Conservation (phyloP, 2,797 vertebrate genomes). For the Petrocephalus sullivani region DNA sequence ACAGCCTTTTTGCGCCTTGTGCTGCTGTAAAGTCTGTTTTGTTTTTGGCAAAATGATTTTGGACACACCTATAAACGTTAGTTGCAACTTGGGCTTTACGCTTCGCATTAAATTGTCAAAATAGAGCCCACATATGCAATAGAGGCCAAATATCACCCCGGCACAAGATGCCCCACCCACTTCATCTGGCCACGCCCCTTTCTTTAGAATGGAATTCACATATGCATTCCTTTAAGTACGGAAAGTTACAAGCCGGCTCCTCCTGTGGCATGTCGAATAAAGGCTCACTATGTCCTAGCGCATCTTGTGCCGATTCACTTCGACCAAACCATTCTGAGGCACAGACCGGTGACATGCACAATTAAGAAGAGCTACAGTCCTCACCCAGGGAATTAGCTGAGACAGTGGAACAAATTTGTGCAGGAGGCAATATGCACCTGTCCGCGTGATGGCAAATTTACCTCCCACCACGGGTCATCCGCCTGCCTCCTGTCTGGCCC, state of each 20-base stretch:
- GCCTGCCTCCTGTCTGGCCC: neutral
- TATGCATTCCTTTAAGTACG: neutral
- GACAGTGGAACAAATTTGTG: neutral
- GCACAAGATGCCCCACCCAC: neutral
- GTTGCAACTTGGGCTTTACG: too few species aligned
- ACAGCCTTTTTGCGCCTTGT: too few species aligned
- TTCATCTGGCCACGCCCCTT: neutral
- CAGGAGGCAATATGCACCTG: neutral
- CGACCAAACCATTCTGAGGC: neutral
- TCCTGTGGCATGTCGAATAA: neutral
- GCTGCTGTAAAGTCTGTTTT: too few species aligned
- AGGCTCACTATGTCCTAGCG: neutral
- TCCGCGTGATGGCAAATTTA: neutral
- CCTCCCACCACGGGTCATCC: neutral
- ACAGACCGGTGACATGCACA: neutral
- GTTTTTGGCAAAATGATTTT: too few species aligned
- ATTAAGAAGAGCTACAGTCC: neutral
- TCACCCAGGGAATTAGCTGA: neutral
- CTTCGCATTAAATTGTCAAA: too few species aligned
- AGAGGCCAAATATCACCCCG: neutral
- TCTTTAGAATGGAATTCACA: neutral
- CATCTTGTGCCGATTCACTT: neutral
- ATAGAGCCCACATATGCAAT: too few species aligned
- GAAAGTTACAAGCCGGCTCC: neutral
- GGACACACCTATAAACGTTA: too few species aligned